These are phyloP conservation scores for Agriopis leucophaearia DNA, from an alignment of 2,888 invertebrate species.

Conservation along the genomic window DNA sequence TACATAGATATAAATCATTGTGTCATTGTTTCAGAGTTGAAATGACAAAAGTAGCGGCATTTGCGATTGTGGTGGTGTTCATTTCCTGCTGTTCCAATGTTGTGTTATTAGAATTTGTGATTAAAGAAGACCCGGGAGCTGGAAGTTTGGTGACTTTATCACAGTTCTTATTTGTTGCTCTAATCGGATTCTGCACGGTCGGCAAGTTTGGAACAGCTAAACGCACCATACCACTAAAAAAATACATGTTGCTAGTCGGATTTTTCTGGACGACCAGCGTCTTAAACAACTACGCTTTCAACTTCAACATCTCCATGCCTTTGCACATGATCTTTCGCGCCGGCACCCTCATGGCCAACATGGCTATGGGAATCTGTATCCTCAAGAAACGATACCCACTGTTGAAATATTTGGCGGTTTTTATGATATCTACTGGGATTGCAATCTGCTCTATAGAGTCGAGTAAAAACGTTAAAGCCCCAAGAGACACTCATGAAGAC, in stretches of 20 bases:
- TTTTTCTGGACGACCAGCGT: constrained; percentile 97
- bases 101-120: constrained; percentile 94
- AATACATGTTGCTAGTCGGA: constrained; percentile 93
- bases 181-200: constrained; percentile 94
- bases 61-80: constrained; percentile 90
- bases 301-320: constrained; percentile 98
- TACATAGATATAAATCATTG: too few relatives aligned
- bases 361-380: constrained; percentile 97
- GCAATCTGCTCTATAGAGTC: constrained; percentile 96
- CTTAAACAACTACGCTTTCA: constrained; percentile 97
- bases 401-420: constrained; percentile 95
- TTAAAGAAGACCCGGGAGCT: constrained; percentile 95
- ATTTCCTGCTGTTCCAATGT: constrained; percentile 97
- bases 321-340: constrained; percentile 99
- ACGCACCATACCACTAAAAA: constrained; percentile 91
- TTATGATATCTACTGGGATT: constrained; percentile 97
- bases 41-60: constrained; percentile 88
- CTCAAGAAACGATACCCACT: constrained; percentile 93
- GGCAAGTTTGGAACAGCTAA: constrained; percentile 93
- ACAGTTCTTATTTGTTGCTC: constrained; percentile 96
- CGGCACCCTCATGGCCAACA: constrained; percentile 98
- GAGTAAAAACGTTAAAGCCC: constrained; percentile 89
- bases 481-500: constrained; percentile 75
- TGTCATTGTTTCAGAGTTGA: constrained; percentile 63
- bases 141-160: constrained; percentile 98